Base-by-base conservation (phyloP, 2,113 vertebrate genomes). In the Amphiprion ocellaris region DNA sequence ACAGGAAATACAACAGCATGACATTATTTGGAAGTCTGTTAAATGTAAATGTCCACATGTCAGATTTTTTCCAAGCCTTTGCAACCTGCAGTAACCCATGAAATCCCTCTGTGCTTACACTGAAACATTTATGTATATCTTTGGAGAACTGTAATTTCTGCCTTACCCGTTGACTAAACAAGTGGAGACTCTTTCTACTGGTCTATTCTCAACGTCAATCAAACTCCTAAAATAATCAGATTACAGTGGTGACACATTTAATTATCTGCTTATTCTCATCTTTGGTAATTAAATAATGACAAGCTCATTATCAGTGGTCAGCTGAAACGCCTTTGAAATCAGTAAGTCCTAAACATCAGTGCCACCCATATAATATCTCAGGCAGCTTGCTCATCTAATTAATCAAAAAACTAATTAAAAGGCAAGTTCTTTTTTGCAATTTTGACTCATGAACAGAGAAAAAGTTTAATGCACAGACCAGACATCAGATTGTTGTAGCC, bases 271-370 rank as follows among this genome's bases (percentile, higher is more conserved):
- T 33, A 19, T 56, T 81, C 71, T 71, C 30, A n/a, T 69, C 60
- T 33, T 17, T 37, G 37, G 24, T 68, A 62, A 79, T 70, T 50
- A 49, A 78, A 65, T 67, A 54, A 56, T 60, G 47, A 81, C 66
- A 21, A 11, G 5, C 2, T 78, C 16, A 47, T 59, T 33, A 46
- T 80, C 41, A 28, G 47, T 59, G 72, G 28, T 62, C 74, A 66
- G 21, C 54, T 52, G 30, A 12, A 63, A 37, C 69, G 47, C 39
- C 74, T 81, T 81, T 82, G 67, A 81, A 79, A 54, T 54, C 50
- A 77, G 46, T 23, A 59, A 55, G 26, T 63, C 24, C 44, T 50
- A 21, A 61, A 76, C 64, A 74, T 70, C 64, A 60, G 28, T 21
- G 41, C 39, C 9, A 30, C 23, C 7, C 47, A 67, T 44, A 46